A percentile compares a stretch with the other conserved stretches of the same genome.
Conservation (phyloP, 2,888 invertebrate genomes). For the Temnothorax unifasciatus region DNA sequence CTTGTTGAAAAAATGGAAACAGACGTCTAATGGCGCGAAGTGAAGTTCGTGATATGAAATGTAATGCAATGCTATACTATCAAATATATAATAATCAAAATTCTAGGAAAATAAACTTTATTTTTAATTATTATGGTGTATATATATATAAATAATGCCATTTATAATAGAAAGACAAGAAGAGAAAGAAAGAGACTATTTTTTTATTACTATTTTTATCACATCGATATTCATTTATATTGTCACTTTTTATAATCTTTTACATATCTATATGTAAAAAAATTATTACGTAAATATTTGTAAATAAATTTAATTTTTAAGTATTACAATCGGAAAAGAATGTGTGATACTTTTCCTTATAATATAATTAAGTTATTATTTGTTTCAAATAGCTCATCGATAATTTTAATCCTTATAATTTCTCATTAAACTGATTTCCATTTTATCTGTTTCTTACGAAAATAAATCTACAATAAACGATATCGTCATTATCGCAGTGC, state of each 20-base stretch:
- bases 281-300: not conserved
- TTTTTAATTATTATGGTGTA: not conserved
- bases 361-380: not conserved
- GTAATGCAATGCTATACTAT: not conserved
- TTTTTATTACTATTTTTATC: not conserved
- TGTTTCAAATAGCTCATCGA: not conserved
- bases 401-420: not conserved
- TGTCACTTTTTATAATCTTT: not conserved
- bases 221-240: not conserved
- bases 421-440: not conserved
- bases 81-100: not conserved
- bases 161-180: not conserved
- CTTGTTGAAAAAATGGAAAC: slow-evolving; percentile 41
- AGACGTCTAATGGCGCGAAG: slow-evolving; percentile 29
- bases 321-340: not conserved
- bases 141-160: not conserved
- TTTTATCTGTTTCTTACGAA: not conserved
- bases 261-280: not conserved
- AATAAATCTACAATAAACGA: slow-evolving; percentile 30
- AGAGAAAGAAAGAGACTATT: not conserved
- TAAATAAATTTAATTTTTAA: not conserved
- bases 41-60: slow-evolving; percentile 1
- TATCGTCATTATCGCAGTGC: slow-evolving; percentile 4
- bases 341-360: not conserved
- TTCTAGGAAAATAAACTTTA: not conserved